Conservation (phyloP, 2,797 vertebrate genomes). For the Coluber constrictor region DNA sequence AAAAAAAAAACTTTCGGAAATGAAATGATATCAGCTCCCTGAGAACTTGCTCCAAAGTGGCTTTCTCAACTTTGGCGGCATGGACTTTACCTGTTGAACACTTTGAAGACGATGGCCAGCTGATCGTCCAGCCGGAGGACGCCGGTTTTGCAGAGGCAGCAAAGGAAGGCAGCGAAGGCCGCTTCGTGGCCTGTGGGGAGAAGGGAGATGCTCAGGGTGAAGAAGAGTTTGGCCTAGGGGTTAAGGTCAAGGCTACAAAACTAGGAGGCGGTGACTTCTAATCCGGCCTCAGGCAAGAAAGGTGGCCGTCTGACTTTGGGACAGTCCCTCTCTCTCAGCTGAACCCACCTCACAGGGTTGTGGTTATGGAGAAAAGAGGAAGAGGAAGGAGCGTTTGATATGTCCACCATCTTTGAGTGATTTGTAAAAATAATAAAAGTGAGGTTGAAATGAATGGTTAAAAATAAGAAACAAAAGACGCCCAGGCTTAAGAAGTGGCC, state of each 20-base stretch:
- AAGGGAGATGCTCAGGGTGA: background rate
- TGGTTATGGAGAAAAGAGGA: background rate
- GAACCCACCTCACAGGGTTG: background rate
- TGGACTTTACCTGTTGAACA: slow-evolving; percentile 81
- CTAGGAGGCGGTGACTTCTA: background rate
- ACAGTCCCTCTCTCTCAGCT: background rate
- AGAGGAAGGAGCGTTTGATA: background rate
- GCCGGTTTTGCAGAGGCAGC: slow-evolving; percentile 92
- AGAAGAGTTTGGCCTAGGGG: background rate
- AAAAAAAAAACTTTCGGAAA: background rate
- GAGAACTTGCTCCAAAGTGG: background rate
- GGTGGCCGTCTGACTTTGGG: background rate
- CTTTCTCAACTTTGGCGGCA: background rate
- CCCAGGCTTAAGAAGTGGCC: background rate
- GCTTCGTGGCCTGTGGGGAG: slow-evolving; percentile 86
- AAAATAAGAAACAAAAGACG: background rate
- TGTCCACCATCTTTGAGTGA: background rate
- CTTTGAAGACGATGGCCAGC: slow-evolving; percentile 89
- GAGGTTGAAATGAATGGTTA: background rate
- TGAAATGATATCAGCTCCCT: background rate
- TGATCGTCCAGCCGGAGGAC: slow-evolving; percentile 88
- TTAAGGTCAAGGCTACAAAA: background rate
- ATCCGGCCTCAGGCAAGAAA: background rate
- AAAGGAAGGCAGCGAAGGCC: slow-evolving; percentile 94
- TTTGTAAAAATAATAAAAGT: background rate